phyloP scores from a whole-genome alignment of 2,888 invertebrate genomes.

The Heliconius erato region DNA sequence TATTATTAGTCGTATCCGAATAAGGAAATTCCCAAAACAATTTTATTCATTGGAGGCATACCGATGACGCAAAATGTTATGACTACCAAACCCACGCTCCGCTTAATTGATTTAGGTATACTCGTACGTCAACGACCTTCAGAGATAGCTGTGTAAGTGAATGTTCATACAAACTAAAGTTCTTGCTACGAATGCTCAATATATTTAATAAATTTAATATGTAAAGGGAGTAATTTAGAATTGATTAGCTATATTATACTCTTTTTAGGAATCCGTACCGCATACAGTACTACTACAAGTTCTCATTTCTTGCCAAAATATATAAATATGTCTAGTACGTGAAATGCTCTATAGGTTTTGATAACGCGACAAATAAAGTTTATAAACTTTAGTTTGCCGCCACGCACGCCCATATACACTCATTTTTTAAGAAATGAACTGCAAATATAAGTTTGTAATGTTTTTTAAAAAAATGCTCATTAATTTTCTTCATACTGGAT shows the following conservation, averaged over 20 bases:
- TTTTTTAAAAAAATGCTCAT: no score
- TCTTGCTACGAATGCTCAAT: background rate
- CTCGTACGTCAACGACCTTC: conserved; percentile 16
- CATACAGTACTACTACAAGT: no score
- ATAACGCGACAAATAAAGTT: no score
- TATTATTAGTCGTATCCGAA: background rate
- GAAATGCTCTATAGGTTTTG: no score
- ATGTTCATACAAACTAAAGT: background rate
- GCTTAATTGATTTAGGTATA: background rate
- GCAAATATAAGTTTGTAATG: no score
- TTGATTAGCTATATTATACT: background rate
- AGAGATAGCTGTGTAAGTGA: background rate
- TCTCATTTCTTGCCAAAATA: no score
- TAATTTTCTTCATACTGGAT: no score
- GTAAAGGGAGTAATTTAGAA: background rate
- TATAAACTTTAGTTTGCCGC: no score
- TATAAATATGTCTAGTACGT: no score
- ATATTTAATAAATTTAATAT: no score
- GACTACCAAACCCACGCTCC: conserved; percentile 9
- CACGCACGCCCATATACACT: no score
- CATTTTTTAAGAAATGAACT: no score
- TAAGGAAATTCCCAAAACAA: background rate
- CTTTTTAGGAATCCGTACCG: background rate
- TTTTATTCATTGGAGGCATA: conserved; percentile 4
- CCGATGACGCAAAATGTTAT: conserved; percentile 13